Percentiles rank a stretch among this genome's conserved stretches.
Evolutionary conservation across 2,113 vertebrate species (phyloP).

Genomic region (Pygathrix nemaeus): DNA sequence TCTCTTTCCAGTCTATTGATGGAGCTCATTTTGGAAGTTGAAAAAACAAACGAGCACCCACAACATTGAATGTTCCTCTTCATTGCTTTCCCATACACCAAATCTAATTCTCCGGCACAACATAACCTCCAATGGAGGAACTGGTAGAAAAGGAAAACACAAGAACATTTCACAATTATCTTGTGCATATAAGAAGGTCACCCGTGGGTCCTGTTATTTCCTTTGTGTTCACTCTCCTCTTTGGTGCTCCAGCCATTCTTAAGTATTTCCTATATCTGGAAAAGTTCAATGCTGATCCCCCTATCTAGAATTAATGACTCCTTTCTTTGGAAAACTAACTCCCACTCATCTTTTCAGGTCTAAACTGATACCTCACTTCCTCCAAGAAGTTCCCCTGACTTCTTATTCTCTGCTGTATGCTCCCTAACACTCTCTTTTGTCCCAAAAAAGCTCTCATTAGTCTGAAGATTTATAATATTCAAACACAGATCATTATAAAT

Average conservation of each 20-base stretch:
- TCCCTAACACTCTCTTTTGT: background rate
- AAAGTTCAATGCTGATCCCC: background rate
- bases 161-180: background rate
- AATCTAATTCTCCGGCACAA: background rate
- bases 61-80: background rate
- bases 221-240: background rate
- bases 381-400: background rate
- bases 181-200: background rate
- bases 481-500: constrained; percentile 84
- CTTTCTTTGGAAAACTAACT: background rate
- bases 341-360: background rate
- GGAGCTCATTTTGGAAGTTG: background rate
- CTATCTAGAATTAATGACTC: background rate
- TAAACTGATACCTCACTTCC: background rate
- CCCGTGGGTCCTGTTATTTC: background rate
- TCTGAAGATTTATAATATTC: constrained; percentile 83
- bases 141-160: background rate
- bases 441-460: background rate
- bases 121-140: background rate
- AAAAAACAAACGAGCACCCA: background rate
- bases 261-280: background rate
- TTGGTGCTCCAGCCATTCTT: background rate
- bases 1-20: background rate
- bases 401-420: background rate
- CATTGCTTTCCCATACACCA: background rate